Base-by-base conservation (phyloP, 2,888 invertebrate genomes). In the Drosophila robusta region DNA sequence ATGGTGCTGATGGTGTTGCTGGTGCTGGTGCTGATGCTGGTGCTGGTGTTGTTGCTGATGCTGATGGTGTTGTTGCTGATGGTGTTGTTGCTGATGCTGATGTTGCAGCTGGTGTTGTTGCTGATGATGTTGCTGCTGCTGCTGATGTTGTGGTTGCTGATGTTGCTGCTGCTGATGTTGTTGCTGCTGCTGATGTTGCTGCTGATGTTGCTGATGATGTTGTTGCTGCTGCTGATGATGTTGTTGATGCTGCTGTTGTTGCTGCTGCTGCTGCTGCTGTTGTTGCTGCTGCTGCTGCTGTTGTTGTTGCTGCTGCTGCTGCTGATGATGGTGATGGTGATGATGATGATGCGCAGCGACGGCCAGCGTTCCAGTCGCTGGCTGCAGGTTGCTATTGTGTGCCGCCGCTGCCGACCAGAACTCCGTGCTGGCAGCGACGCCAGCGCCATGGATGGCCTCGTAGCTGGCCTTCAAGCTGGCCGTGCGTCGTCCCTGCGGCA, bases 401-500 rank as follows among this genome's bases (percentile, higher is more conserved):
- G 95, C 95, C 0, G 95, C 95, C 3, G 95, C 95, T 0, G 68
- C 63, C 6, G 87, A 95, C 85, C 95, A 94, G 70, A 95, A 94
- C 63, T 96, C 96, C 0, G 94, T 93, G 1, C 93, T 93, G 7
- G 93, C 94, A 4, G 94, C 94, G 0, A 95, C 94, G 46, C 95
- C 94, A 0, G 94, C 93, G 70, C 95, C 95, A 81, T 95, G 95
- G 60, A 96, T 96, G 0, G 98, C 98, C 92, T 98, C 98, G 91
- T 98, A 98, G 32, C 98, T 98, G 12, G 98, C 98, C 92, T 98
- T 98, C 77, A 98, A 93, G 84, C 98, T 97, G 1, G 98, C 97
- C 0, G 98, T 98, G 56, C 98, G 94, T 46, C 99, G 94, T 0
- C 98, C 98, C 86, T 98, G 98, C 89, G 97, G 97, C 97, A 98